phyloP scores from a whole-genome alignment of 2,888 invertebrate genomes.

The Nemotelus pantherinus region DNA sequence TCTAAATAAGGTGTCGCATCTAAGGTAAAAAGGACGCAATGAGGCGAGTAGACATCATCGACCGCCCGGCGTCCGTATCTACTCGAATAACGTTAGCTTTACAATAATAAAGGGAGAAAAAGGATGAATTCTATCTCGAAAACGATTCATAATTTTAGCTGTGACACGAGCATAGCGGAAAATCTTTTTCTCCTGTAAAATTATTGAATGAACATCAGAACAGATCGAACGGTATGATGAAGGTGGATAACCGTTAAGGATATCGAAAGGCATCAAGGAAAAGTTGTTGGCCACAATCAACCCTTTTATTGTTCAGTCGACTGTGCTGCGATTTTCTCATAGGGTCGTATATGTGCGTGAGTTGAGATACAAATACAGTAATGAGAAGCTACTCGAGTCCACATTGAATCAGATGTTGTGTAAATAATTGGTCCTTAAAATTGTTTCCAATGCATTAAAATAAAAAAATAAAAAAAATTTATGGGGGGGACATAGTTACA shows the following conservation, averaged over 20 bases:
- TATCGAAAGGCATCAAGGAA: constrained; percentile 25
- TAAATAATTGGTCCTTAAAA: neutral
- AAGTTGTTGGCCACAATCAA: constrained; percentile 47
- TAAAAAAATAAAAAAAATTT: neutral
- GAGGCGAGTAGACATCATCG: constrained; percentile 46
- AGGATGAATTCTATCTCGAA: constrained; percentile 19
- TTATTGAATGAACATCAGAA: constrained; percentile 35
- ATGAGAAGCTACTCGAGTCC: too few relatives aligned
- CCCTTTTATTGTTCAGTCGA: constrained; percentile 51
- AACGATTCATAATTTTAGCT: constrained; percentile 30
- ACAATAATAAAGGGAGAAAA: neutral
- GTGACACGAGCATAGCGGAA: constrained; percentile 23
- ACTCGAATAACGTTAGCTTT: neutral
- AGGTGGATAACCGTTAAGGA: constrained; percentile 1
- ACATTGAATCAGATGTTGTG: too few relatives aligned
- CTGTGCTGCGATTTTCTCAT: constrained; percentile 50
- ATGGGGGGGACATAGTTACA: neutral
- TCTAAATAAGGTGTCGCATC: constrained; percentile 50
- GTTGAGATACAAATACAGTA: too few relatives aligned
- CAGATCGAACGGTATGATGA: constrained; percentile 25
- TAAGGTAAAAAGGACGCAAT: constrained; percentile 50
- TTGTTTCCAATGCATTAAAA: neutral
- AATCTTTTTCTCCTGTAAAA: constrained; percentile 45
- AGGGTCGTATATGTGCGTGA: too few relatives aligned
- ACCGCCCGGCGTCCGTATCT: constrained; percentile 10